Conservation (phyloP, 2,797 vertebrate species). For the Dromococcyx pavoninus region DNA sequence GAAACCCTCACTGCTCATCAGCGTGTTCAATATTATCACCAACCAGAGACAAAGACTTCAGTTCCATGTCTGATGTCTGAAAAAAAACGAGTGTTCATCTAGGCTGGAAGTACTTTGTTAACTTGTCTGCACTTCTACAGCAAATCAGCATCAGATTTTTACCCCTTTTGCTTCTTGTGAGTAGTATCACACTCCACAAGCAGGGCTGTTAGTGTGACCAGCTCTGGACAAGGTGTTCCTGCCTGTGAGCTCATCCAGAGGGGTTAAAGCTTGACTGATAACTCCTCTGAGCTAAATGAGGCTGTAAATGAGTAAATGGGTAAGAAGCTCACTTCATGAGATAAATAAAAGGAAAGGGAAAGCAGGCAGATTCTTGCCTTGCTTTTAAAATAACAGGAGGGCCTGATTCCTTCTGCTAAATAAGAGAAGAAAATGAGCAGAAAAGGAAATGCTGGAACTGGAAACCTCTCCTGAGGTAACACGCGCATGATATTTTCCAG, state of each 20-base stretch:
- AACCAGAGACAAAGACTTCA: background rate
- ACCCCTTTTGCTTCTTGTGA: background rate
- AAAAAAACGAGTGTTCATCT: background rate
- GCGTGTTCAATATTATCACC: background rate
- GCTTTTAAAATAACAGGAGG: background rate
- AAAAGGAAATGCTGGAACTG: background rate
- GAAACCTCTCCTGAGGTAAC: background rate
- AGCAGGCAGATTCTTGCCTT: background rate
- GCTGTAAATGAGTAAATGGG: background rate
- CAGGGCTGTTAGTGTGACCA: background rate
- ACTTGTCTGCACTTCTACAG: background rate
- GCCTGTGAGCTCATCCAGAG: background rate
- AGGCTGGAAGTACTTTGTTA: background rate
- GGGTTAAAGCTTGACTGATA: background rate
- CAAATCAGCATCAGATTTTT: background rate
- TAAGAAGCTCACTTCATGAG: background rate
- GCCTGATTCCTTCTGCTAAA: background rate
- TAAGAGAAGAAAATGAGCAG: background rate
- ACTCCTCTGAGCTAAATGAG: background rate
- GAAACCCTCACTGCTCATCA: background rate
- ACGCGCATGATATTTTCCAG: background rate
- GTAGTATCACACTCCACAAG: background rate
- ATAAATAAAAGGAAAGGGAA: background rate
- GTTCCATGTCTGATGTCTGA: background rate
- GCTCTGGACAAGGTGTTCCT: background rate